These are phyloP conservation scores for Druon quercuslanigerum DNA, from an alignment of 1,140 invertebrate species.

Conservation along the genomic window DNA sequence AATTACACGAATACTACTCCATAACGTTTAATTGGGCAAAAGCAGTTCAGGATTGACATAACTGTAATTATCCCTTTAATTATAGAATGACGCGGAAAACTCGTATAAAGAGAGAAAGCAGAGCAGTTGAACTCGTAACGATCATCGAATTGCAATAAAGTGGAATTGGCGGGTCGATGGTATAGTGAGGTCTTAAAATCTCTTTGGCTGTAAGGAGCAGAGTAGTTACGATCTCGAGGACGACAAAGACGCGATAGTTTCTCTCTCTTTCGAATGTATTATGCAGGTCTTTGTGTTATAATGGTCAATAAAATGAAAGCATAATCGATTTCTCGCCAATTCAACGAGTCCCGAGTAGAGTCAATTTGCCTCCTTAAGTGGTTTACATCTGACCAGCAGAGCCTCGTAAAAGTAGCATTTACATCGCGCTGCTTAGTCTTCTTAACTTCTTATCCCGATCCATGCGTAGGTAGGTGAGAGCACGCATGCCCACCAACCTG, in stretches of 20 bases:
- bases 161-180: too few relatives aligned
- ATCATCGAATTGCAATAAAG: too few relatives aligned
- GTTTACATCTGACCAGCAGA: constrained; percentile 59
- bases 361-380: constrained; percentile 66
- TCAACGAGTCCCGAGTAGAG: constrained; percentile 51
- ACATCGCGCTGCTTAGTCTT: constrained; percentile 56
- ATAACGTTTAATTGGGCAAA: too few relatives aligned
- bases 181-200: too few relatives aligned
- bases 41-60: too few relatives aligned
- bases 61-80: too few relatives aligned
- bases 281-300: constrained; percentile 62
- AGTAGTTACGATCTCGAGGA: constrained; percentile 29
- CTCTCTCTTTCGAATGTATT: constrained; percentile 51
- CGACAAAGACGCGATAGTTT: constrained; percentile 46
- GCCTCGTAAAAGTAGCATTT: constrained; percentile 59
- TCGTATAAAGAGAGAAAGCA: too few relatives aligned
- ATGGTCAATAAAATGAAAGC: constrained; percentile 64
- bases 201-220: too few relatives aligned
- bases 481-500: background rate
- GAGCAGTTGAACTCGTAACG: too few relatives aligned
- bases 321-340: constrained; percentile 67
- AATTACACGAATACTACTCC: too few relatives aligned
- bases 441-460: constrained; percentile 51
- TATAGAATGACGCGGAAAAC: too few relatives aligned
- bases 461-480: constrained; percentile 35